Percentiles rank a stretch among this genome's conserved stretches.
phyloP scores from a whole-genome alignment of 1,140 invertebrate genomes.

The Drosophila sucinea region DNA sequence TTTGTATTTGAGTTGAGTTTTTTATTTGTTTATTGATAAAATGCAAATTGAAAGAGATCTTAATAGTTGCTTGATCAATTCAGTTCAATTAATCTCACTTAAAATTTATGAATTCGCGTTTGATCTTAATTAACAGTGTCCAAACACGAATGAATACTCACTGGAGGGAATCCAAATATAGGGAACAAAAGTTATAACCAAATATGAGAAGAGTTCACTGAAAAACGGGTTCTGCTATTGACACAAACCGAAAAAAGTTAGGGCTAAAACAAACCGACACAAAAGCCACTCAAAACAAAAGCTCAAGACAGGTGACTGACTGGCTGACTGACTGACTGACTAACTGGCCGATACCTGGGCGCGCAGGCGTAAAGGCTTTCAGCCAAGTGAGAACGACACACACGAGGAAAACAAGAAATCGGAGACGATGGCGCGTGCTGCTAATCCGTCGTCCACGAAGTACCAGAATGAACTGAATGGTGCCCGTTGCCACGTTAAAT shows the following conservation, averaged over 20 bases:
- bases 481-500: constrained; percentile 19
- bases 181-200: too few relatives aligned
- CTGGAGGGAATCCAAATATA: not conserved
- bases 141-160: not conserved
- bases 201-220: not conserved
- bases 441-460: constrained; percentile 21
- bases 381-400: not conserved
- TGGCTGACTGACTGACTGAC: not conserved
- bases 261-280: constrained; percentile 2
- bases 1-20: not conserved
- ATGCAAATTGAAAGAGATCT: not conserved
- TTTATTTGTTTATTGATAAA: not conserved
- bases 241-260: not conserved
- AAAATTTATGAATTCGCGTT: not conserved
- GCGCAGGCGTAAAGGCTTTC: constrained; percentile 20
- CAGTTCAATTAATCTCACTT: constrained; percentile 11
- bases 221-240: not conserved
- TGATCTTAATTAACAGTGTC: not conserved
- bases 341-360: not conserved
- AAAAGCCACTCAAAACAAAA: constrained; percentile 24
- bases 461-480: constrained; percentile 16
- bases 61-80: not conserved
- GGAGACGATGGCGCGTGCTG: constrained; percentile 27
- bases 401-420: constrained; percentile 8
- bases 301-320: constrained; percentile 32